Conservation (phyloP, 2,113 vertebrate species). For the Cololabis saira region DNA sequence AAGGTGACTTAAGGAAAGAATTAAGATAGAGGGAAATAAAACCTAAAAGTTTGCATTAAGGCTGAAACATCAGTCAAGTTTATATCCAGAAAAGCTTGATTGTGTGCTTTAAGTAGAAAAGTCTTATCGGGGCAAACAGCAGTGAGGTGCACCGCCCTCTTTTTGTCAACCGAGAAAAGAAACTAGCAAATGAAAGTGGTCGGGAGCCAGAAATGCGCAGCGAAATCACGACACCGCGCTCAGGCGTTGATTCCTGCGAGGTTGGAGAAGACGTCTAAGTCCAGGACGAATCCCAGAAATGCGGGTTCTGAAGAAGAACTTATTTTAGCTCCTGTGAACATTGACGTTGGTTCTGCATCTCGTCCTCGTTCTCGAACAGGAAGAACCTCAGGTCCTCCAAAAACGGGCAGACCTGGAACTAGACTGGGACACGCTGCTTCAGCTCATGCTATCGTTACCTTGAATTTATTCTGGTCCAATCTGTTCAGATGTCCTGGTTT, state of each 20-base stretch:
- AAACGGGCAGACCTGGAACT: no score
- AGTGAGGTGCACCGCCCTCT: constrained; percentile 13
- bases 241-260: neutral
- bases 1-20: constrained; percentile 25
- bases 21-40: constrained; percentile 30
- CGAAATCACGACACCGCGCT: neutral
- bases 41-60: constrained; percentile 37
- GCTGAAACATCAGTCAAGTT: constrained; percentile 37
- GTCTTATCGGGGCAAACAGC: constrained; percentile 13
- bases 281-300: no score
- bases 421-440: no score
- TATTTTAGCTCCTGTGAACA: no score
- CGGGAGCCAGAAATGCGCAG: constrained; percentile 9
- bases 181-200: constrained; percentile 21
- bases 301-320: no score
- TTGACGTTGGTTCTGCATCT: no score
- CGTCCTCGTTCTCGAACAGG: no score
- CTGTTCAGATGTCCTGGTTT: no score
- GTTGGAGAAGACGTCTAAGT: no score
- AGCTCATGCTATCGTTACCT: no score
- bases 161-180: constrained; percentile 27
- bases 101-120: constrained; percentile 43
- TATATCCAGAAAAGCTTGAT: constrained; percentile 30
- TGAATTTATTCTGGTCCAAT: no score
- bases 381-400: no score